Evolutionary conservation across 2,888 invertebrate species (phyloP), one percentile per base, ranked within the genome.

Genomic region (Furcula furcula): DNA sequence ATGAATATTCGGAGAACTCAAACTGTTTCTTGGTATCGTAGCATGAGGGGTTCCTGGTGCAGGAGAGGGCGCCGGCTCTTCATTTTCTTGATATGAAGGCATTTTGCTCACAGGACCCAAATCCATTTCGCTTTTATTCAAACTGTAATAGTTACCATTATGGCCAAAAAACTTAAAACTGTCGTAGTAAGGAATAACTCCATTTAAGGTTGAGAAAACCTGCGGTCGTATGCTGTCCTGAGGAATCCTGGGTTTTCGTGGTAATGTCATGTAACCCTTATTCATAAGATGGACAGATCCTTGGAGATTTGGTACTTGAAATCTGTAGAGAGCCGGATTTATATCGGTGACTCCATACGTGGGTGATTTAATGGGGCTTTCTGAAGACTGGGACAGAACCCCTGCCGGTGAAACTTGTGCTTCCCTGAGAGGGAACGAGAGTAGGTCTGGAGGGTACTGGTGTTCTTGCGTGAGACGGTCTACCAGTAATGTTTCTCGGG

Each of bases 161-260:
- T 94, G 93, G 0, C 93, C 94, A n/a, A 96, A 95, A n/a, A 96
- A 92, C 32, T 95, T 92, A 37, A 97, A 90, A 57, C 95, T 95
- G 64, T 97, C 97, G 68, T 96, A 96, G 43, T 79, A 84, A 0
- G 87, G 87, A 38, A 91, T 86, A 2, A 91, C 83, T 6, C 91
- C 91, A 32, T 90, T 81, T 1, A 82, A 28, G 2, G 76, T 79
- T 0, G 68, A 73, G 47, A 90, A 78, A 0, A 86, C 82, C 59
- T 79, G 83, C 1, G 90, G 72, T 35, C 75, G 43, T 66, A 85
- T 35, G 76, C 82, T 49, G 74, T 92, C 58, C 82, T 43, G 49
- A n/a, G 91, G 64, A 91, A 94, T 91, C 39, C 95, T 89, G 0
- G 95, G 96, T 65, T 94, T 90, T 52, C 96, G 90, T 0, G 96